phyloP scores from a whole-genome alignment of 2,797 vertebrate species.

The Poliocrania exsul region DNA sequence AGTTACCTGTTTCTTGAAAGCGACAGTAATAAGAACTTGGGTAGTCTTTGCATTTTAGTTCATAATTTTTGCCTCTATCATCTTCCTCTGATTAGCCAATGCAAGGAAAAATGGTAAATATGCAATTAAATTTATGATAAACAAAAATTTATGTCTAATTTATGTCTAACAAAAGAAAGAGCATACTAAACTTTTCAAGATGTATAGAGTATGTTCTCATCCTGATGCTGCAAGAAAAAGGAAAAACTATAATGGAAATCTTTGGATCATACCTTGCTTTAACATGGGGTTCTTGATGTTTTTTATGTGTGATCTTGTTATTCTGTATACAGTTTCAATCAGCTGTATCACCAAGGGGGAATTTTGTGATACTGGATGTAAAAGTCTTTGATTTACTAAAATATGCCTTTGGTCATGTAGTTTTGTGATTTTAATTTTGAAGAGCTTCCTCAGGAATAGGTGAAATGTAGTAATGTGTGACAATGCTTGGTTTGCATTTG shows the following conservation, averaged over 20 bases:
- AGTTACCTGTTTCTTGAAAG: neutral
- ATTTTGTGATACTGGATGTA: neutral
- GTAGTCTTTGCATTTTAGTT: neutral
- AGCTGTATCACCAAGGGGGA: neutral
- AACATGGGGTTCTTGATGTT: neutral
- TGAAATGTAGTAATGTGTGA: neutral
- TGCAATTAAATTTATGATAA: neutral
- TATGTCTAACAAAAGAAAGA: neutral
- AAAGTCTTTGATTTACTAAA: neutral
- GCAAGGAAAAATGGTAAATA: neutral
- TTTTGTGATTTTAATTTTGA: neutral
- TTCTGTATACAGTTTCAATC: neutral
- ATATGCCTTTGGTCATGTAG: neutral
- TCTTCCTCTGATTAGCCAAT: neutral
- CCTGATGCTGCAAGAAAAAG: neutral
- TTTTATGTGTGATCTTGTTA: neutral
- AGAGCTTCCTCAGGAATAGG: neutral
- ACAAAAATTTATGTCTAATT: neutral
- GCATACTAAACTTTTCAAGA: neutral
- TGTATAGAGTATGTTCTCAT: neutral
- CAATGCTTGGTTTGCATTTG: neutral
- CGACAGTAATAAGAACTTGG: neutral
- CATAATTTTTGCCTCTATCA: neutral
- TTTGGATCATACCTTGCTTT: neutral
- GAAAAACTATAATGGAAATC: neutral